Percentiles rank a stretch among this genome's conserved stretches.
Conservation (phyloP, 2,888 invertebrate species). For the Coenonympha glycerion region DNA sequence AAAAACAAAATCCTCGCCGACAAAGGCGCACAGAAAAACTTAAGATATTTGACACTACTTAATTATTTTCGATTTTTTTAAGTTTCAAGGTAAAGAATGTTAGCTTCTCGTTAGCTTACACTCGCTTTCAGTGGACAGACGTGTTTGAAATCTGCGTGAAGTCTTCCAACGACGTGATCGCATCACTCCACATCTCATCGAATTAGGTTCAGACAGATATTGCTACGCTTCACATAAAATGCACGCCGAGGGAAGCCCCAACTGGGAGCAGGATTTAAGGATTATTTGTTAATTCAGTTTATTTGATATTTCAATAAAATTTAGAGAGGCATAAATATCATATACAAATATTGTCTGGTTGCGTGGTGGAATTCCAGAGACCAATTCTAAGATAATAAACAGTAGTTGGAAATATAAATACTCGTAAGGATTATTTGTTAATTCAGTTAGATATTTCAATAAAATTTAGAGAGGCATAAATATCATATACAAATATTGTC, state of each 20-base stretch:
- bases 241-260: slow-evolving; percentile 42
- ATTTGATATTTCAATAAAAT: slow-evolving; percentile 33
- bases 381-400: no score
- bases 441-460: slow-evolving; percentile 40
- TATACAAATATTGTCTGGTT: not conserved
- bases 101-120: not conserved
- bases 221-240: slow-evolving; percentile 59
- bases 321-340: not conserved
- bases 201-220: slow-evolving; percentile 71
- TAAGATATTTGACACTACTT: no score
- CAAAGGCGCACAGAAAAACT: no score
- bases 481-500: not conserved
- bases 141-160: slow-evolving; percentile 30
- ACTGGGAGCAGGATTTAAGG: slow-evolving; percentile 41
- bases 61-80: no score
- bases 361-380: no score
- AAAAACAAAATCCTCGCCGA: no score
- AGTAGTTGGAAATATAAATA: not conserved
- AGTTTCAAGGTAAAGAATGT: not conserved
- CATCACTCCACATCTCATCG: slow-evolving; percentile 57
- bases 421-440: no score
- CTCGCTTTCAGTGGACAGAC: not conserved
- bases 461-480: slow-evolving; percentile 24
- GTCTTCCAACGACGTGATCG: slow-evolving; percentile 47
- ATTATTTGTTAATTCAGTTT: slow-evolving; percentile 48